Evolutionary conservation across 2,113 vertebrate species (phyloP), one percentile per base, ranked within the genome.

Genomic region (Rostratula benghalensis): DNA sequence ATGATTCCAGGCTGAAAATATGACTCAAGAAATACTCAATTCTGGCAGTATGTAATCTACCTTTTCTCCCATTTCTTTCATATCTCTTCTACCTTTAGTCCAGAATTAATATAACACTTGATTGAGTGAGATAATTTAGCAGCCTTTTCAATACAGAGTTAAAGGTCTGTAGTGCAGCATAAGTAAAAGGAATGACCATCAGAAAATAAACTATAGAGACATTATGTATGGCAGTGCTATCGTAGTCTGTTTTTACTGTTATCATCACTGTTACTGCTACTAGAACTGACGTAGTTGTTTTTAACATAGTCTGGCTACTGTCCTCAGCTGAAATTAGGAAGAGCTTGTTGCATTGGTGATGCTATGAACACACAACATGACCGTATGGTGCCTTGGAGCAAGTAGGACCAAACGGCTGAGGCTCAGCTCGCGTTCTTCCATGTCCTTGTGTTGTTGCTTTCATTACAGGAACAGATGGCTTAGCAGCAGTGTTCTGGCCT

Each of bases 401-500:
- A 82, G 41, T 13, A 54, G 87, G 71, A 94, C 63, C 56, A 45
- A 35, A 48, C 43, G 43, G 30, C 85, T 78, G 39, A 69, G 67
- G 85, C 67, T 89, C 61, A 61, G 68, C 50, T 83, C 39, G 1
- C 76, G 35, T 79, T 94, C 93, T 81, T 93, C 43, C n/a, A 6
- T 50, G 67, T 85, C 81, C 78, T 94, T 59, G 68, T 61, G 35
- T 68, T 46, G 41, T 20, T 81, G 71, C 73, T 91, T 85, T 96
- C 45, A 3, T 83, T 82, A 39, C 6, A 31, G 81, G 78, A 95
- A 57, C 96, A 97, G 93, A 93, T 95, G 94, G 87, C 78, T 71
- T 77, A 51, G 76, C 88, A 69, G 60, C 81, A 90, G 50, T 90
- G 84, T 87, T 96, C 51, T 2, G 1, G 87, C 71, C 74, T 65